These are phyloP conservation scores for Frieseomelitta varia DNA, from an alignment of 1,140 invertebrate species.

Conservation along the genomic window DNA sequence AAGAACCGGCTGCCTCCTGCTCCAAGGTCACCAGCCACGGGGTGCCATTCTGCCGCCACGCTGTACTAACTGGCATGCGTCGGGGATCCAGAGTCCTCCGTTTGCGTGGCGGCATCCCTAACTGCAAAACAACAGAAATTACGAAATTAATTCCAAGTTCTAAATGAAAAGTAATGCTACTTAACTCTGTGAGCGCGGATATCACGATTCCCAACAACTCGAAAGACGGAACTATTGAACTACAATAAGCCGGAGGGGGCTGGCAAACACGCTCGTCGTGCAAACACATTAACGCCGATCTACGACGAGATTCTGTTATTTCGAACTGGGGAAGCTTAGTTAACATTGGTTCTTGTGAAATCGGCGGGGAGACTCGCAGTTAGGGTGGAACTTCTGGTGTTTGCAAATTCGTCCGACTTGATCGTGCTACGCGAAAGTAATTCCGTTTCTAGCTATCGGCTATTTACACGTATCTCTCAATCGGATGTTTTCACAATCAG, in stretches of 20 bases:
- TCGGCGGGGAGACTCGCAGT: not conserved
- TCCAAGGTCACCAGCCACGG: slow-evolving; percentile 7
- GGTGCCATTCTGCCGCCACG: slow-evolving; percentile 75
- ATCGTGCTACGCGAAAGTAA: no score
- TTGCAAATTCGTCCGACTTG: not conserved
- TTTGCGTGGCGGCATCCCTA: slow-evolving; percentile 80
- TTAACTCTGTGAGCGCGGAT: no score
- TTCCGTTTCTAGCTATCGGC: no score
- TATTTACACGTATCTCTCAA: no score
- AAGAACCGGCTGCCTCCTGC: slow-evolving; percentile 4
- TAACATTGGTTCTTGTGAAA: not conserved
- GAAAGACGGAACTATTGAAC: not conserved
- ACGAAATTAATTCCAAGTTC: not conserved
- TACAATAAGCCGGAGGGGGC: not conserved
- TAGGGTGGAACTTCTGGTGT: not conserved
- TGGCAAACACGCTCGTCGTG: no score
- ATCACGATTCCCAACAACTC: not conserved
- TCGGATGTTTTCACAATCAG: no score
- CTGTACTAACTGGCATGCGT: slow-evolving; percentile 79
- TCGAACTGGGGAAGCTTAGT: not conserved
- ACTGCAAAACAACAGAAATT: slow-evolving; percentile 44
- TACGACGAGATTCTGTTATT: not conserved
- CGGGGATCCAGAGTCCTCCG: slow-evolving; percentile 74
- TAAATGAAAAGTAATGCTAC: no score
- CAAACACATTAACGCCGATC: not conserved